Evolutionary conservation across 2,888 invertebrate species (phyloP), one percentile per base, ranked within the genome.

Genomic region (Autographa gamma): DNA sequence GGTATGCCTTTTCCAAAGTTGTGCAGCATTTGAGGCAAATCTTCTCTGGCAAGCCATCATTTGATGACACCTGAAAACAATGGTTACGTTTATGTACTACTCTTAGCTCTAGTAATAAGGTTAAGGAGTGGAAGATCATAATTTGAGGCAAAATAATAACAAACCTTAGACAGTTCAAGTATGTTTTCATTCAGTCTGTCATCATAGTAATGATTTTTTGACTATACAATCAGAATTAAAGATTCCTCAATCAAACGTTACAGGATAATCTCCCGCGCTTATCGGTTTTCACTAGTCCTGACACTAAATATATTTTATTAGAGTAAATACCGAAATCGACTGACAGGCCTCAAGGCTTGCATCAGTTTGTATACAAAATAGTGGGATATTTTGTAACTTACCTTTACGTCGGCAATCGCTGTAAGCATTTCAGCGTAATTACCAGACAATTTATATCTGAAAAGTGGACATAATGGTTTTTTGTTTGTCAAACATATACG

Each of bases 351-450:
- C 59, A 31, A 52, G 19, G 54, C 65, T 43, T 43, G 32, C 41
- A 16, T 64, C 63, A 60, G 60, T 81, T 69, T 67, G 60, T 72
- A 43, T 65, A 78, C 63, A 77, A 72, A 72, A 69, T 59, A 71
- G 34, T 54, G n/a, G 58, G 14, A n/a, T 48, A 43, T 66, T 66
- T 66, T 59, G 6, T 11, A 79, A 80, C 83, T 80, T 85, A 95
- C 95, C 92, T 95, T 95, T 62, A 95, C 94, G 85, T 95, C 93
- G 41, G 95, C 95, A 79, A 95, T 93, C 65, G 95, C 92, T 81
- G 95, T 95, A 70, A 95, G 90, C 95, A 95, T 95, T 92, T 95
- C 95, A 65, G 95, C 95, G 88, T 95, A 95, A 91, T 95, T 95
- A 76, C 95, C 95, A 77, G 95, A 93, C 74, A 94, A 86, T 83